Evolutionary conservation across 2,888 invertebrate species (phyloP).

Genomic region (Eumerus sabulonum): DNA sequence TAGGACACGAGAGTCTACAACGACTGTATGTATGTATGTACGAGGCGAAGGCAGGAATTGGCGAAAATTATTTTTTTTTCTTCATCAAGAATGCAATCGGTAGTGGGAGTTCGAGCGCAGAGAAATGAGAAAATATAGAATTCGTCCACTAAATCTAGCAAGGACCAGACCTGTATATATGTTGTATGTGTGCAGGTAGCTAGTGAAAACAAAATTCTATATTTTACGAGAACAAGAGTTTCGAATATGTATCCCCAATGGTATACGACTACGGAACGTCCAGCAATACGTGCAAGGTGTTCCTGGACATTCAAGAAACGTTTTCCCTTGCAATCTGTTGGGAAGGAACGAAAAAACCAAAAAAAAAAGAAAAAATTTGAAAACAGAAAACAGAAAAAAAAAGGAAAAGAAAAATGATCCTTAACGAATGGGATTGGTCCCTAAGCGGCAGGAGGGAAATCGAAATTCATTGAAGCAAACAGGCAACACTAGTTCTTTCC

Average conservation of each 20-base stretch:
- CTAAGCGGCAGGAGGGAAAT: constrained; percentile 53
- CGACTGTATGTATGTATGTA: constrained; percentile 9
- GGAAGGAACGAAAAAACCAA: constrained; percentile 22
- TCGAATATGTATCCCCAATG: constrained; percentile 55
- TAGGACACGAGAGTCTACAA: too few species aligned
- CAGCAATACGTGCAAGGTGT: too few species aligned
- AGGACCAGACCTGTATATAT: too few species aligned
- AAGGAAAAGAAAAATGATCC: constrained; percentile 28
- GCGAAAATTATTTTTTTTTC: constrained; percentile 65
- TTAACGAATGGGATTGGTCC: constrained; percentile 66
- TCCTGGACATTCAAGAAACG: constrained; percentile 4
- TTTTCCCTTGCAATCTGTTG: background rate
- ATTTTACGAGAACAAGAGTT: constrained; percentile 60
- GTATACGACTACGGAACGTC: constrained; percentile 39
- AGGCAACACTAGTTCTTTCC: constrained; percentile 24
- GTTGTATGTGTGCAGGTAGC: too few species aligned
- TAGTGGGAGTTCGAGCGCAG: constrained; percentile 19
- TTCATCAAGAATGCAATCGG: constrained; percentile 48
- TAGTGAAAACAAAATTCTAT: constrained; percentile 34
- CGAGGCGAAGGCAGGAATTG: constrained; percentile 48
- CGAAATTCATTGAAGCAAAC: constrained; percentile 63
- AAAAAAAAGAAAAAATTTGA: constrained; percentile 41
- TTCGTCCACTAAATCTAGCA: constrained; percentile 60
- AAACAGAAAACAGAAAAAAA: constrained; percentile 37
- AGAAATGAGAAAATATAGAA: background rate